phyloP scores from a whole-genome alignment of 2,888 invertebrate genomes.

The Eutolmus rufibarbis region DNA sequence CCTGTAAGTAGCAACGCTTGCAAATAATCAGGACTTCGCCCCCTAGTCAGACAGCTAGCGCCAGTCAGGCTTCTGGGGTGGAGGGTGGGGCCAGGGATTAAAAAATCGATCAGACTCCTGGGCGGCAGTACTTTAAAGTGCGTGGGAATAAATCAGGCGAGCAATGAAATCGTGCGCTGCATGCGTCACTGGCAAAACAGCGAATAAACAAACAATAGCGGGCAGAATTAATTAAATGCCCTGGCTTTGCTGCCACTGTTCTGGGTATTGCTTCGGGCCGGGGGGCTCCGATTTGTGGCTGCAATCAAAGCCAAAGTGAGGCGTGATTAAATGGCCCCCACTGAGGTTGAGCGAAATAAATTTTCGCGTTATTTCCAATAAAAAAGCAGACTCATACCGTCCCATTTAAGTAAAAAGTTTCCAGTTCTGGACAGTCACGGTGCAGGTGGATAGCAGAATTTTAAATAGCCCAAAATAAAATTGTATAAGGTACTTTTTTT shows the following conservation, averaged over 20 bases:
- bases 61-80: not conserved
- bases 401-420: not conserved
- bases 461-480: not conserved
- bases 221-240: conserved; percentile 2
- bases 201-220: conserved; percentile 12
- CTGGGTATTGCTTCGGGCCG: not conserved
- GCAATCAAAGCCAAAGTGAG: conserved; percentile 2
- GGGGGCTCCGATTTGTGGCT: not conserved
- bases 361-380: not conserved
- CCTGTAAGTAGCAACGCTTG: not conserved
- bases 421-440: not conserved
- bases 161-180: not conserved
- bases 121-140: not conserved
- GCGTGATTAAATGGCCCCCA: not conserved
- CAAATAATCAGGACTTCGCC: not conserved
- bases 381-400: not conserved
- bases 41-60: not conserved
- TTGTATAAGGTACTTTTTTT: not conserved
- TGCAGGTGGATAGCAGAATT: not conserved
- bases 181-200: not conserved
- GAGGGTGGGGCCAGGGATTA: not conserved
- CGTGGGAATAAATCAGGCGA: conserved; percentile 22
- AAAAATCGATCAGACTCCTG: not conserved
- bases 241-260: not conserved
- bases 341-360: not conserved